phyloP scores from a whole-genome alignment of 2,888 invertebrate species.

The Taphrorychus bicolor region DNA sequence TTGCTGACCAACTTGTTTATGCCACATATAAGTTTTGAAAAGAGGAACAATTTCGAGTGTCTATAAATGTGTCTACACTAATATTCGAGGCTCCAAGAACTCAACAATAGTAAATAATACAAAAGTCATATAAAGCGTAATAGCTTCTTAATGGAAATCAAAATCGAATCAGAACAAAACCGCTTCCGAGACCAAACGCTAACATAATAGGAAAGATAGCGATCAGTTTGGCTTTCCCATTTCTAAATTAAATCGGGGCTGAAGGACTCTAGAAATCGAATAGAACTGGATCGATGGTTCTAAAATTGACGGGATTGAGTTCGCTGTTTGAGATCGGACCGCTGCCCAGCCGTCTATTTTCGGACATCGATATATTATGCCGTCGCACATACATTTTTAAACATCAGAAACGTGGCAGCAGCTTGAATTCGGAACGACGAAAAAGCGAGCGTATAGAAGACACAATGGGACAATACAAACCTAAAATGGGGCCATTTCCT shows the following conservation, averaged over 20 bases:
- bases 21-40: too few species aligned
- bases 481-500: not conserved
- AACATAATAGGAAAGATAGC: conserved; percentile 39
- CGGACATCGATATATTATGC: not conserved
- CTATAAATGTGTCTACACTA: too few species aligned
- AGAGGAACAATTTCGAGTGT: too few species aligned
- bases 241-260: conserved; percentile 35
- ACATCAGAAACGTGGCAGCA: not conserved
- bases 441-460: not conserved
- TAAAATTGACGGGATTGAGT: conserved; percentile 28
- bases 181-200: conserved; percentile 25
- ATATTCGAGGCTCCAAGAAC: too few species aligned
- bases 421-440: not conserved
- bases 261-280: conserved; percentile 41
- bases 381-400: not conserved
- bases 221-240: conserved; percentile 40
- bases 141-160: conserved; percentile 31
- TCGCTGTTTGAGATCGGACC: conserved; percentile 5
- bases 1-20: too few species aligned
- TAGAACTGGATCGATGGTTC: conserved; percentile 32
- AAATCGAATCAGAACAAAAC: conserved; percentile 39
- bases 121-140: too few species aligned
- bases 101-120: too few species aligned
- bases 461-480: conserved; percentile 1
- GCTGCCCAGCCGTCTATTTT: not conserved